phyloP scores from a whole-genome alignment of 2,797 vertebrate genomes.

The Forpus xanthops region DNA sequence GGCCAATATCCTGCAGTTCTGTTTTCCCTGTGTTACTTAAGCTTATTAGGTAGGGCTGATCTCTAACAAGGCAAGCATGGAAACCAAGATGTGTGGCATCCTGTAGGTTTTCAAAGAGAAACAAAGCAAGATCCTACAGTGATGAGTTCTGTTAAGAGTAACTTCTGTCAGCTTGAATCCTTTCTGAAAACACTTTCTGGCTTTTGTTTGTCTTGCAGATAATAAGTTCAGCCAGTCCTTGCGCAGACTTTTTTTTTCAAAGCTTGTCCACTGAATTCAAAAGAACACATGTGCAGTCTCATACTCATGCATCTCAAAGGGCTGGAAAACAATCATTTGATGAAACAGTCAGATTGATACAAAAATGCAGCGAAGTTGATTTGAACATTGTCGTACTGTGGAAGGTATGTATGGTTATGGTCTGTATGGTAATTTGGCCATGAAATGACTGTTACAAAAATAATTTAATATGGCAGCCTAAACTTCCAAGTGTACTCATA shows the following conservation, averaged over 20 bases:
- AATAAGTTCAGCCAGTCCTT: slow-evolving; percentile 93
- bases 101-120: not conserved
- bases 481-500: not conserved
- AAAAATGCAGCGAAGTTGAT: slow-evolving; percentile 89
- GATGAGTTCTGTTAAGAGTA: not conserved
- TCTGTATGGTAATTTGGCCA: not conserved
- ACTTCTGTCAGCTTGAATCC: not conserved
- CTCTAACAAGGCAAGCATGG: not conserved
- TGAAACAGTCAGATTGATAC: slow-evolving; percentile 75
- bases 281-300: slow-evolving; percentile 58
- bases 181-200: not conserved
- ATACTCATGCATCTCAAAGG: slow-evolving; percentile 46
- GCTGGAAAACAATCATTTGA: slow-evolving; percentile 61
- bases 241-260: slow-evolving; percentile 95
- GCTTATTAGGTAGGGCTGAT: not conserved
- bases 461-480: not conserved
- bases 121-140: not conserved
- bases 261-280: slow-evolving; percentile 76
- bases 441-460: not conserved
- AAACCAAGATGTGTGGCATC: not conserved
- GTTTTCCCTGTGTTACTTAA: not conserved
- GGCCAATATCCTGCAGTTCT: not conserved
- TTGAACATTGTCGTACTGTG: slow-evolving; percentile 90
- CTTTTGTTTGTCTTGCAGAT: slow-evolving; percentile 79
- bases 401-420: slow-evolving; percentile 83